A percentile compares a stretch with the other conserved stretches of the same genome.
These are phyloP conservation scores for Glomeris maerens DNA, from an alignment of 1,140 invertebrate species.

Conservation along the genomic window DNA sequence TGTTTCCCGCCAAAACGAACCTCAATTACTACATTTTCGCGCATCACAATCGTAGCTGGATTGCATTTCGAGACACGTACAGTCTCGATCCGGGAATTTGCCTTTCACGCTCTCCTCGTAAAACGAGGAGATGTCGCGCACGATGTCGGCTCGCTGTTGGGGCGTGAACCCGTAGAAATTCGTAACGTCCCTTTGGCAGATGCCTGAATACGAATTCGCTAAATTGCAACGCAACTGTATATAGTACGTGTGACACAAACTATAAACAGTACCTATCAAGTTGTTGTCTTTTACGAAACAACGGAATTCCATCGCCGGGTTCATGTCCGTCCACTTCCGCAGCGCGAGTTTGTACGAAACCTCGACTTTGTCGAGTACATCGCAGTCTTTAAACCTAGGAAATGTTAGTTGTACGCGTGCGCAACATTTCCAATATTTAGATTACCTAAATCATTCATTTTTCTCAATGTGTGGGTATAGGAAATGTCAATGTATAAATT, in stretches of 20 bases:
- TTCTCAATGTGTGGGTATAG: slow-evolving; percentile 1
- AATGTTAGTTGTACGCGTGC: neutral
- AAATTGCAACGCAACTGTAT: too few relatives aligned
- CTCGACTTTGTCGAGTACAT: slow-evolving; percentile 25
- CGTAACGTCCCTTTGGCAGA: slow-evolving; percentile 39
- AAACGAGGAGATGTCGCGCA: slow-evolving; percentile 40
- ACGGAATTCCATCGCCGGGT: slow-evolving; percentile 46
- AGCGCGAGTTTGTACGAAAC: slow-evolving; percentile 37
- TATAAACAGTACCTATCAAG: slow-evolving; percentile 45
- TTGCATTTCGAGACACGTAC: slow-evolving; percentile 36
- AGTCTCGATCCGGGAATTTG: slow-evolving; percentile 37
- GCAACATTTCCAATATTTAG: neutral
- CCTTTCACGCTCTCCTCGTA: slow-evolving; percentile 37
- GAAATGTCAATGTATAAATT: too few relatives aligned
- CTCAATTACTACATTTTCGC: too few relatives aligned
- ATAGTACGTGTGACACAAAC: too few relatives aligned
- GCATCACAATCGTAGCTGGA: too few relatives aligned
- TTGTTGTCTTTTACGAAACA: slow-evolving; percentile 44
- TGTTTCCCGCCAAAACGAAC: too few relatives aligned
- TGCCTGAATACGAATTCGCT: slow-evolving; percentile 20
- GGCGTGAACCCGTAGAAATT: slow-evolving; percentile 39
- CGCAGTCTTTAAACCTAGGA: slow-evolving; percentile 25
- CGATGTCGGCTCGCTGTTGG: slow-evolving; percentile 38
- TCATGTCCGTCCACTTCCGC: slow-evolving; percentile 44
- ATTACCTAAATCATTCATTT: neutral